Evolutionary conservation across 2,113 vertebrate species (phyloP), one percentile per base, ranked within the genome.

Genomic region (Alligator mississippiensis): DNA sequence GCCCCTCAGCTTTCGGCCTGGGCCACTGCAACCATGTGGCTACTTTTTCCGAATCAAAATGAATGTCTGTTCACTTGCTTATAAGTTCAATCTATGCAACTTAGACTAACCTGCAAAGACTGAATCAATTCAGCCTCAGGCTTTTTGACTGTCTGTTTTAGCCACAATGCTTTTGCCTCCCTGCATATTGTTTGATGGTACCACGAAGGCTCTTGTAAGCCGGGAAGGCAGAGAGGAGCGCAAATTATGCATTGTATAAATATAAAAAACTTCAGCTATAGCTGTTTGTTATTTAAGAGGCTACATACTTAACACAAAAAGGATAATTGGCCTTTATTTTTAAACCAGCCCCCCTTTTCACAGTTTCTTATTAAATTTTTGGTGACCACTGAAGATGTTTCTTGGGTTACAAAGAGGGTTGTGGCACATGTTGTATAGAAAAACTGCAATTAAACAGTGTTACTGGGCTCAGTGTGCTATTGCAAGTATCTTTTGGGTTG

Each of bases 341-440:
- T 74, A 25, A 16, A 62, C 21, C n/a, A 47, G 5, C 16, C 6
- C 19, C 17, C 14, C 47, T 13, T 3, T 21, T 15, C 1, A 1
- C 12, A n/a, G 14, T 6, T 38, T 16, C 5, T n/a, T 11, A 61
- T 27, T 59, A 5, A 4, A 18, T 1, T 1, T 22, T 4, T 19
- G 4, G 27, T 18, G 1, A 24, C 70, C 28, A 74, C 25, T 12
- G 4, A 58, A n/a, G 38, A 5, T 1, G 9, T n/a, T 4, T 38
- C 76, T 66, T 24, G n/a, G 14, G 10, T 24, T 75, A 38, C 1
- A 57, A 28, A 6, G 59, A 4, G 27, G 30, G 63, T 34, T 82
- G 30, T 27, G 54, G 72, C 30, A 19, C 24, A 1, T 18, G 57
- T 57, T 5, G 6, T 74, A 38, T 13, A 34, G 3, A 3, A 19